These are phyloP conservation scores for Melipona beecheii DNA, from an alignment of 2,888 invertebrate genomes.

Conservation along the genomic window DNA sequence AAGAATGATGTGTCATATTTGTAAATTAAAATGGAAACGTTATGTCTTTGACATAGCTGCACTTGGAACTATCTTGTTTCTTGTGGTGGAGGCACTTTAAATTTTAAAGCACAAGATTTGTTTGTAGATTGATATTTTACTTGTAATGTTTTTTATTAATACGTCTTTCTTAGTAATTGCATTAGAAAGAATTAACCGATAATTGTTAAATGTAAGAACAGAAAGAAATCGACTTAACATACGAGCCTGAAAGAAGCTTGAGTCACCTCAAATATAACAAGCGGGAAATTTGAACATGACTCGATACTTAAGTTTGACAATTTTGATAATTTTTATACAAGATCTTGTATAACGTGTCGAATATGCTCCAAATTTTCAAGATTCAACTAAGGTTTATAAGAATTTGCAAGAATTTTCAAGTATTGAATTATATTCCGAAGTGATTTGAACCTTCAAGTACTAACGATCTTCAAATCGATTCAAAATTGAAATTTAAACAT, in stretches of 20 bases:
- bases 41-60: background rate
- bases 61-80: background rate
- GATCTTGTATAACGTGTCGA: background rate
- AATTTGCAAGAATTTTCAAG: background rate
- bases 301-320: background rate
- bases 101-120: background rate
- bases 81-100: no score
- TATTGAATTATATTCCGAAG: background rate
- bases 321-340: background rate
- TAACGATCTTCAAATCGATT: background rate
- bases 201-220: constrained; percentile 1
- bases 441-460: background rate
- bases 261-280: background rate
- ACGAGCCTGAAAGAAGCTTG: background rate
- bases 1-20: background rate
- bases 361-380: no score
- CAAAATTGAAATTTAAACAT: background rate
- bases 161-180: background rate
- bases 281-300: background rate
- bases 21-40: background rate
- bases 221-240: background rate
- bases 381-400: background rate
- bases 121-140: background rate
- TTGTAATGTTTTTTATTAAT: background rate
- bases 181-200: background rate